Evolutionary conservation across 2,888 invertebrate genomes (phyloP).

Genomic region (Caenorhabditis japonica): DNA sequence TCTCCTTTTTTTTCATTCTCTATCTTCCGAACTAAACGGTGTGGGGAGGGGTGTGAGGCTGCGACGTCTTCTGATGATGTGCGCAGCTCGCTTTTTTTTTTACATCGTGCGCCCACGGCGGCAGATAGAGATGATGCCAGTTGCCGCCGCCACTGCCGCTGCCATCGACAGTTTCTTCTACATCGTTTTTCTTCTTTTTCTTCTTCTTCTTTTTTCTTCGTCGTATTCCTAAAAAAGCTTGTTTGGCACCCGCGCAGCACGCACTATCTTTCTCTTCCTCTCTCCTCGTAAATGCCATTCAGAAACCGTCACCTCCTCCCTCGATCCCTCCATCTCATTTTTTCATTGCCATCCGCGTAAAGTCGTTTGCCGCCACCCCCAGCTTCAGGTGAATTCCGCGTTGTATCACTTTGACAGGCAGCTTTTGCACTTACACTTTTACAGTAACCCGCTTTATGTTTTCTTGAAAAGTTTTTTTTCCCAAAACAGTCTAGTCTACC

Average conservation of each 20-base stretch:
- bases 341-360: slow-evolving; percentile 53
- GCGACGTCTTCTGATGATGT: slow-evolving; percentile 40
- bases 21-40: slow-evolving; percentile 52
- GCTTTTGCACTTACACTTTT: slow-evolving; percentile 44
- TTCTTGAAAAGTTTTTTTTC: slow-evolving; percentile 9
- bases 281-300: slow-evolving; percentile 52
- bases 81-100: slow-evolving; percentile 48
- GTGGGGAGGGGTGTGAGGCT: slow-evolving; percentile 18
- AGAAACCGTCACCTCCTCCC: slow-evolving; percentile 44
- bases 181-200: slow-evolving; percentile 39
- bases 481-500: slow-evolving; percentile 7
- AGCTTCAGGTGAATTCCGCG: slow-evolving; percentile 46
- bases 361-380: slow-evolving; percentile 49
- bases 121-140: slow-evolving; percentile 46
- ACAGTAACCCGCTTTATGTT: slow-evolving; percentile 26
- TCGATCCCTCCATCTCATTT: slow-evolving; percentile 35
- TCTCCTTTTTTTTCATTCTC: slow-evolving; percentile 44
- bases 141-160: slow-evolving; percentile 42
- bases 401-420: slow-evolving; percentile 31
- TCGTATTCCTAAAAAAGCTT: slow-evolving; percentile 55
- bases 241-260: slow-evolving; percentile 45
- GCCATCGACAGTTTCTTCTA: slow-evolving; percentile 55
- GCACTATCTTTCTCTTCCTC: slow-evolving; percentile 44
- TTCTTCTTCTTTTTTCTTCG: slow-evolving; percentile 22
- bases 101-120: slow-evolving; percentile 47